Evolutionary conservation across 2,888 invertebrate genomes (phyloP), one percentile per base, ranked within the genome.

Genomic region (Trissolcus japonicus): DNA sequence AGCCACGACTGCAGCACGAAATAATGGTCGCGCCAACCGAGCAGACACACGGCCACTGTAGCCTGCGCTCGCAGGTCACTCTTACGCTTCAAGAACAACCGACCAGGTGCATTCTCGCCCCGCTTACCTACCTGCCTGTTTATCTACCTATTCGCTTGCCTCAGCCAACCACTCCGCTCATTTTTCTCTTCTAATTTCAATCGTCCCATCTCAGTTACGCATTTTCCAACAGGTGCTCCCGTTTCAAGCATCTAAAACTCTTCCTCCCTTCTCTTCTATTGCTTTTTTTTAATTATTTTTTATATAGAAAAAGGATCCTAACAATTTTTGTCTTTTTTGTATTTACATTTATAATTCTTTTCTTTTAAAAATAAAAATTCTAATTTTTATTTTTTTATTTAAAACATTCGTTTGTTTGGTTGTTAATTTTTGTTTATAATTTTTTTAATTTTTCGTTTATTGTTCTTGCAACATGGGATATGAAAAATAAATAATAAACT

Each of bases 61-160:
- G 43, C 40, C 68, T 61, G 16, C 66, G 69, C 55, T 65, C 71
- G 82, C 86, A 83, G 86, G 86, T 86, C 86, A 86, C 83, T 83
- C 82, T 82, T 80, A 83, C 82, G 82, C 82, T 83, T 81, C 81
- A 80, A 72, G 77, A 77, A 74, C 76, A 76, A 55, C 63, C 74
- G 71, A 80, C 84, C 83, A 83, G 83, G 84, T 84, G 84, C 86
- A 83, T 83, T 84, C 84, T 82, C 82, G 82, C 80, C 81, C 83
- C 80, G 82, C 81, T 83, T 83, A 82, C 83, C 81, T 80, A 82
- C 84, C 83, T 84, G 81, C 75, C 59, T 67, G 40, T 59, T 62
- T 78, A 65, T 73, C 76, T 60, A 59, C 66, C 73, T 41, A 59
- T 54, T 63, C 69, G 40, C 56, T 55, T 48, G 56, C 56, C 51